Evolutionary conservation across 2,888 invertebrate genomes (phyloP), one percentile per base, ranked within the genome.

Genomic region (Acanthococcus lagerstroemiae): DNA sequence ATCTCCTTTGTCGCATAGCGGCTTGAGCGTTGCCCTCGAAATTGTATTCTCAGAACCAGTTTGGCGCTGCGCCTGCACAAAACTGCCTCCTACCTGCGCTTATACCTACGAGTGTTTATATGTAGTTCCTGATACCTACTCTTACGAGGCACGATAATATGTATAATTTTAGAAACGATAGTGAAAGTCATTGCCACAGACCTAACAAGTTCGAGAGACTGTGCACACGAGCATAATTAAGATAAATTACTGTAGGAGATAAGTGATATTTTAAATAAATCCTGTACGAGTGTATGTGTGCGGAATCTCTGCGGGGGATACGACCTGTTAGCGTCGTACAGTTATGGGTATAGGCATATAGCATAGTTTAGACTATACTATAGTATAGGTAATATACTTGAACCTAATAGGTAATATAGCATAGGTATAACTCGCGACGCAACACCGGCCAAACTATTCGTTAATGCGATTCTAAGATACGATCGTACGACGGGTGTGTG

Each of bases 161-260:
- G 27, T 60, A 46, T 60, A 60, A 60, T 60, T 60, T 60, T 60
- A 60, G 60, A 60, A 60, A 60, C 60, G 60, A 60, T 60, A 60
- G 60, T 60, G 60, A 60, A 60, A 60, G 60, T 60, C 60, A 60
- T 48, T 60, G 46, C 50, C 60, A 60, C 27, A 60, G 60, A 60
- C 60, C 48, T 30, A 48, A 60, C 60, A 19, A 60, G 60, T 60
- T 60, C 60, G 60, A 22, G 48, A 60, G 60, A 60, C 48, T n/a
- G n/a, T 46, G 60, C 26, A 46, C 46, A 60, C 60, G 21, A 60
- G 60, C 26, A 60, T 60, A 60, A 60, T 60, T 60, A 60, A 60
- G 60, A 60, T 60, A 60, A 60, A 60, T 60, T 60, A 60, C 48
- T 46, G 48, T 58, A 45, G 21, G 46, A 60, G 26, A 26, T 48